Percentiles rank a stretch among this genome's conserved stretches.
These are phyloP conservation scores for Xenopus petersii DNA, from an alignment of 2,797 vertebrate genomes.

Conservation along the genomic window DNA sequence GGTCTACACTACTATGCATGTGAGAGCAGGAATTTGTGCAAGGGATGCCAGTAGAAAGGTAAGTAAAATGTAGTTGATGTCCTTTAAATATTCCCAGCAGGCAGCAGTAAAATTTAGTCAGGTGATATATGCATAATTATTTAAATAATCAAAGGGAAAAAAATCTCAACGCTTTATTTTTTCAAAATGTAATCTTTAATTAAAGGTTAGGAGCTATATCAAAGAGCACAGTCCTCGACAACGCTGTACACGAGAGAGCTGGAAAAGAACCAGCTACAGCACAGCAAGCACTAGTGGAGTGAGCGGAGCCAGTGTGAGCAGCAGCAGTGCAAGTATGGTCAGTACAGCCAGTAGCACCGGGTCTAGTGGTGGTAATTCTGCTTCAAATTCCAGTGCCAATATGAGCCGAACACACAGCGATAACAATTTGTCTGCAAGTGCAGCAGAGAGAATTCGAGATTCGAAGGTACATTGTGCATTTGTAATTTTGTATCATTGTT, in stretches of 20 bases:
- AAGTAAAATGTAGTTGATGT: no score
- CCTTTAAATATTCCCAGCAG: no score
- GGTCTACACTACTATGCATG: no score
- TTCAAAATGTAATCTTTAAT: no score
- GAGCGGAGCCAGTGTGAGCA: conserved; percentile 77
- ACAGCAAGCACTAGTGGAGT: conserved; percentile 86
- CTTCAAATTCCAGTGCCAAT: conserved; percentile 82
- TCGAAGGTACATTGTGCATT: conserved; percentile 78
- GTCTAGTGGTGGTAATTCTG: conserved; percentile 81
- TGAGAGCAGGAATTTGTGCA: no score
- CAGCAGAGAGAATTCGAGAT: conserved; percentile 94
- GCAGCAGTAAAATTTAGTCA: no score
- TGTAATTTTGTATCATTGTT: not conserved
- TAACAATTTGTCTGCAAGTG: conserved; percentile 89
- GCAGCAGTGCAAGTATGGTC: conserved; percentile 94
- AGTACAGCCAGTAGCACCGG: conserved; percentile 86
- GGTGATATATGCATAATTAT: no score
- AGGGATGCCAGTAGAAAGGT: no score
- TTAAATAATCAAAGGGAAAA: no score
- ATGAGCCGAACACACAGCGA: conserved; percentile 96
- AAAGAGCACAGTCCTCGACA: conserved; percentile 90
- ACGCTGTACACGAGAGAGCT: conserved; percentile 81
- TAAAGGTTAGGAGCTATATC: conserved; percentile 93
- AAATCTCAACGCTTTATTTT: no score
- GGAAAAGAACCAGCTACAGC: conserved; percentile 91